Percentiles rank a stretch among this genome's conserved stretches.
Evolutionary conservation across 37 sponge, comb jelly and placozoan genomes (phyloP).

Genomic region (Beroe forskalii): DNA sequence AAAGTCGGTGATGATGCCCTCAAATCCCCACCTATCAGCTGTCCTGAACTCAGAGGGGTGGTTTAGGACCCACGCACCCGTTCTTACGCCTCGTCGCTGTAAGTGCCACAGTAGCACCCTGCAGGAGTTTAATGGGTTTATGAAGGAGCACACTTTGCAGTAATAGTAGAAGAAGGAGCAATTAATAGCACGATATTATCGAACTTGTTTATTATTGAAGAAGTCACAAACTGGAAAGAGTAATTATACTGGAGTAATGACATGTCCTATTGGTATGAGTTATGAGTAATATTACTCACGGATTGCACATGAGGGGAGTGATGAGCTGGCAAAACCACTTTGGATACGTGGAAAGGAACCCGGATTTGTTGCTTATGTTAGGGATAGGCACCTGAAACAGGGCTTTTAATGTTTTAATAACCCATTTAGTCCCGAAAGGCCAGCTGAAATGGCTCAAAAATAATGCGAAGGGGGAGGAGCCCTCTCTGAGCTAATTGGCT

Average conservation of each 20-base stretch:
- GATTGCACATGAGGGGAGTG: conserved; percentile 53
- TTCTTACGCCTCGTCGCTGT: conserved; percentile 12
- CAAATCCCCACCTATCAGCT: conserved; percentile 13
- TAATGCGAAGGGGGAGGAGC: too few species aligned
- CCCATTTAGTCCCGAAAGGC: too few species aligned
- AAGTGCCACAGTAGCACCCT: conserved; percentile 35
- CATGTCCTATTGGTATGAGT: too few species aligned
- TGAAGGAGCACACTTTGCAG: too few species aligned
- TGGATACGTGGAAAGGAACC: conserved; percentile 35
- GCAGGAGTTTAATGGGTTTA: too few species aligned
- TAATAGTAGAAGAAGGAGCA: too few species aligned
- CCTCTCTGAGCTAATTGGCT: too few species aligned
- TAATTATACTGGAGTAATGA: too few species aligned
- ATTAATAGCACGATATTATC: too few species aligned
- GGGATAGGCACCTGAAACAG: conserved; percentile 51
- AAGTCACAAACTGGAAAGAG: too few species aligned
- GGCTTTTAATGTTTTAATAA: not conserved
- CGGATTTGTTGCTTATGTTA: conserved; percentile 54
- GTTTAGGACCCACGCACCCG: conserved; percentile 25
- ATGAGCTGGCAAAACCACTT: conserved; percentile 43
- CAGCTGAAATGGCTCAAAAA: too few species aligned
- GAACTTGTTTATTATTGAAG: too few species aligned
- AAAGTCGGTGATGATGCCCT: conserved; percentile 27
- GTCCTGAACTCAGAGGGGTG: not conserved
- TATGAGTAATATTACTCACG: conserved; percentile 33